A percentile compares a stretch with the other conserved stretches of the same genome.
These are phyloP conservation scores for Nomada lathburiana DNA, from an alignment of 2,888 invertebrate species.

Conservation along the genomic window DNA sequence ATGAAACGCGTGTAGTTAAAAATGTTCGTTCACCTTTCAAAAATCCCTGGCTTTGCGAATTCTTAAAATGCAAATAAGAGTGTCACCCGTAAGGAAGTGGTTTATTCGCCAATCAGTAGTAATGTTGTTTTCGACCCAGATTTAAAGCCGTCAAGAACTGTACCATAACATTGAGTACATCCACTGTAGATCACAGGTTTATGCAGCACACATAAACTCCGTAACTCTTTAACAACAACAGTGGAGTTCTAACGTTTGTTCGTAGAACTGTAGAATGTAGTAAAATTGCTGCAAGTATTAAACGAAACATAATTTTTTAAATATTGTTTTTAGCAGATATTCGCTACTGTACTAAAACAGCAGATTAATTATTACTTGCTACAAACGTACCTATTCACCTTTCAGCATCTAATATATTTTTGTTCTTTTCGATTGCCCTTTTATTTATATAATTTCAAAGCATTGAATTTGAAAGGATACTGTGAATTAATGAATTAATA, in stretches of 20 bases:
- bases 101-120: conserved; percentile 22
- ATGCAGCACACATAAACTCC: not conserved
- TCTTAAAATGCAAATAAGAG: not conserved
- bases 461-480: too few species aligned
- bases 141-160: conserved; percentile 71
- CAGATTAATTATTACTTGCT: too few species aligned
- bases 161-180: conserved; percentile 70
- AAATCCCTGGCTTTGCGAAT: not conserved
- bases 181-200: not conserved
- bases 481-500: too few species aligned
- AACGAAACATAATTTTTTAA: too few species aligned
- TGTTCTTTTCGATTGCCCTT: too few species aligned
- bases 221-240: conserved; percentile 17
- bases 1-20: conserved; percentile 15
- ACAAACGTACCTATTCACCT: too few species aligned
- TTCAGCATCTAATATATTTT: too few species aligned
- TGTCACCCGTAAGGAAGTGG: not conserved
- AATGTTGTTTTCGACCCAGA: conserved; percentile 72
- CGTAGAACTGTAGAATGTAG: not conserved
- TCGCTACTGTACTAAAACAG: too few species aligned
- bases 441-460: too few species aligned
- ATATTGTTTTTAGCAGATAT: too few species aligned
- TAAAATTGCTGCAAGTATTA: too few species aligned
- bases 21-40: not conserved
- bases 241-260: conserved; percentile 8